Evolutionary conservation across 64 coral and sea anemone genomes (phyloP).

Genomic region (Actinia equina): DNA sequence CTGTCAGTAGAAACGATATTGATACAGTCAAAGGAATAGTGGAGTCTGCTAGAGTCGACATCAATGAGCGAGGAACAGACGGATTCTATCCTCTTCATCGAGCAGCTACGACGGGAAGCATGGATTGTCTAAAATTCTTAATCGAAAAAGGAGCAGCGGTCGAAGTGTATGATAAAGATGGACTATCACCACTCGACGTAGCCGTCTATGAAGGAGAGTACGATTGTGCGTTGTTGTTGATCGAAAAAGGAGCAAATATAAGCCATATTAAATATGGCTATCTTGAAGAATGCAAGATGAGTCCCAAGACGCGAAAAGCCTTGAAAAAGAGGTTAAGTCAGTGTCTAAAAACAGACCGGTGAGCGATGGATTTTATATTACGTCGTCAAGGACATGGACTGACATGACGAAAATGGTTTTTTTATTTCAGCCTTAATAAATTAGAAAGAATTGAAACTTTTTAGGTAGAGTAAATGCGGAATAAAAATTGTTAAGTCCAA

Average conservation of each 20-base stretch:
- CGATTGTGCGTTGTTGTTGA: conserved; percentile 71
- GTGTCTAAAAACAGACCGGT: neutral
- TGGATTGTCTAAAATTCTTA: conserved; percentile 70
- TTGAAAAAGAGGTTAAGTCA: neutral
- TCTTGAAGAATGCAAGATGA: conserved; percentile 33
- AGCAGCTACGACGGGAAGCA: conserved; percentile 65
- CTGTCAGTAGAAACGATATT: conserved; percentile 63
- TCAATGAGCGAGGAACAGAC: conserved; percentile 65
- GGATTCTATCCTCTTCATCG: conserved; percentile 79
- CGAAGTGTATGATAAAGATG: conserved; percentile 64
- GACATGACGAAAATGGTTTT: too few relatives aligned
- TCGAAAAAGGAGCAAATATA: conserved; percentile 70
- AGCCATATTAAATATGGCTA: conserved; percentile 73
- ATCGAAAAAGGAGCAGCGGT: conserved; percentile 61
- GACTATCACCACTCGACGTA: conserved; percentile 61
- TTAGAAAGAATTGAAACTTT: too few relatives aligned
- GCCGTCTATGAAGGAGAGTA: conserved; percentile 81
- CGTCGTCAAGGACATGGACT: too few relatives aligned
- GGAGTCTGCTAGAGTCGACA: conserved; percentile 27
- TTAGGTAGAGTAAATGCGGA: too few relatives aligned
- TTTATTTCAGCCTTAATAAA: too few relatives aligned
- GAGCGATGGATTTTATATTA: too few relatives aligned
- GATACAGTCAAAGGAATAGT: conserved; percentile 53
- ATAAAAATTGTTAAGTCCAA: too few relatives aligned
- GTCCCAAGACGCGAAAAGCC: neutral